These are phyloP conservation scores for Drosophila ohnishii DNA, from an alignment of 1,140 invertebrate genomes.

Conservation along the genomic window DNA sequence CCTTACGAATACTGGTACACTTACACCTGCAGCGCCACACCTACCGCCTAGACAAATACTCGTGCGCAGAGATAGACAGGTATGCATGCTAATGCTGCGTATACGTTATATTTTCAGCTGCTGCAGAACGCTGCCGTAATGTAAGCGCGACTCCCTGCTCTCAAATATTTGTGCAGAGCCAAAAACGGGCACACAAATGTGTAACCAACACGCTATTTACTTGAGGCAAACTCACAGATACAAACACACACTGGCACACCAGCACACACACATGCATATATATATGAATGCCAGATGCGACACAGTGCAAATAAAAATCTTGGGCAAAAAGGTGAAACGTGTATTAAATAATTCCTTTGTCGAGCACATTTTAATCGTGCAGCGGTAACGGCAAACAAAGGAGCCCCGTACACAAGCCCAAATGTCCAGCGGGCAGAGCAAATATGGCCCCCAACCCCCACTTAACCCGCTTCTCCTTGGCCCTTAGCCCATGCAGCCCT, in stretches of 20 bases:
- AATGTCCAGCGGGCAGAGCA: slow-evolving; percentile 71
- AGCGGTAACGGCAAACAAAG: slow-evolving; percentile 73
- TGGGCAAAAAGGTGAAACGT: slow-evolving; percentile 78
- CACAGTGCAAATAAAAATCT: slow-evolving; percentile 77
- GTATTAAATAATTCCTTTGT: slow-evolving; percentile 82
- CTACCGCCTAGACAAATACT: slow-evolving; percentile 14
- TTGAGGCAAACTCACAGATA: slow-evolving; percentile 61
- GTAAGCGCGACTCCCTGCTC: slow-evolving; percentile 60
- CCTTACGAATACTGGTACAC: slow-evolving; percentile 22
- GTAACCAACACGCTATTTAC: slow-evolving; percentile 81
- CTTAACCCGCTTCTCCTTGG: slow-evolving; percentile 17
- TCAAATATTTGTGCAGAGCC: slow-evolving; percentile 75
- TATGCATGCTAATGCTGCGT: slow-evolving; percentile 77
- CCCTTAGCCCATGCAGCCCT: slow-evolving; percentile 15
- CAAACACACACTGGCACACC: slow-evolving; percentile 5
- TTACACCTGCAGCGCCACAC: slow-evolving; percentile 14
- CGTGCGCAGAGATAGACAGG: slow-evolving; percentile 31
- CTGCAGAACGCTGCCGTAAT: slow-evolving; percentile 62
- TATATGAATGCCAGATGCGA: slow-evolving; percentile 52
- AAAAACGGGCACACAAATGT: slow-evolving; percentile 77
- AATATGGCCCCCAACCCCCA: slow-evolving; percentile 34
- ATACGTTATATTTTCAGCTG: slow-evolving; percentile 77
- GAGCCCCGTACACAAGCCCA: slow-evolving; percentile 37
- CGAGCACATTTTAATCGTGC: slow-evolving; percentile 81
- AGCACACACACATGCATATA: not conserved